Evolutionary conservation across 2,888 invertebrate genomes (phyloP), one percentile per base, ranked within the genome.

Genomic region (Hipparchia sbordonii): DNA sequence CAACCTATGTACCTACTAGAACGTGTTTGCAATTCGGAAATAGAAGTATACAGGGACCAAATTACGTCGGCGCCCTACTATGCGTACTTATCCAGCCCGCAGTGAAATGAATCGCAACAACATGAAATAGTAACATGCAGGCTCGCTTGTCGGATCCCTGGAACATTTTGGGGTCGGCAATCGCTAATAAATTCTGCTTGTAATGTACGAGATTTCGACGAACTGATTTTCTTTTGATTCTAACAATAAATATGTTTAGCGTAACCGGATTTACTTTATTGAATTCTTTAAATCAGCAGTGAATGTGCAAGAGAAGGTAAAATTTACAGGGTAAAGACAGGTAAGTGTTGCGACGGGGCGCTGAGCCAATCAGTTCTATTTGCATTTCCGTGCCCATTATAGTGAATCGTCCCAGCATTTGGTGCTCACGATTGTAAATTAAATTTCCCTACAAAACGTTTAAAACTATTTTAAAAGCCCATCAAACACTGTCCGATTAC

Each of bases 331-430:
- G 78, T 76, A 78, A 78, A 78, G 77, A 80, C 83, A 82, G 83
- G 76, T 79, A 83, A 83, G 77, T 77, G 77, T 74, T 76, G 76
- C 72, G 68, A 74, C 73, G 76, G 74, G 74, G 12, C 72, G 77
- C 76, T 72, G 78, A 83, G 82, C 84, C 86, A 89, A 89, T 88
- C 87, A 87, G 84, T 82, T 83, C 81, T 87, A 87, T 89, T 88
- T 89, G 83, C 84, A 87, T 87, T 87, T 84, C 84, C 84, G 85
- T 82, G 83, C 84, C 82, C 82, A 86, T 85, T 85, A 85, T 80
- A 80, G 82, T 76, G 82, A 83, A 82, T 82, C 79, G 76, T 78
- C 77, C 79, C 79, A 74, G 78, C 78, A 77, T 79, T 80, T 79
- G 76, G 75, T 75, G 75, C 72, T 74, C 69, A 69, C 74, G 77